Evolutionary conservation across 1,140 invertebrate species (phyloP).

Genomic region (Acromyrmex echinatior): DNA sequence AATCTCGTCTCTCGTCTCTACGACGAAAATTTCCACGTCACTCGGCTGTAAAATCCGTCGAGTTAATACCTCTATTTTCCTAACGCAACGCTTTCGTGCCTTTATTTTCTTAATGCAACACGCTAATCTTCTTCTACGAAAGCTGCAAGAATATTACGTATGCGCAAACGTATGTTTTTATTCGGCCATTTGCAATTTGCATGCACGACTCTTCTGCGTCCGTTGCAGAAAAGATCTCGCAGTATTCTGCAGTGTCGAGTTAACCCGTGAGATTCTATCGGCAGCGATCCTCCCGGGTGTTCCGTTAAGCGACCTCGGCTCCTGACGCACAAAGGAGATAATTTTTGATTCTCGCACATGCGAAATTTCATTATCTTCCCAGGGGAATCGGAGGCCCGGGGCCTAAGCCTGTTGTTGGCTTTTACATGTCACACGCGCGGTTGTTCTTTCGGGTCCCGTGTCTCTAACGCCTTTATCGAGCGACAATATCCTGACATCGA

Average conservation of each 20-base stretch:
- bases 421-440: slow-evolving; percentile 36
- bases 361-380: slow-evolving; percentile 63
- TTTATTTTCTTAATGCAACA: not conserved
- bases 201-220: not conserved
- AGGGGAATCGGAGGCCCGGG: slow-evolving; percentile 32
- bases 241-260: slow-evolving; percentile 25
- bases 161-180: not conserved
- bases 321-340: slow-evolving; percentile 42
- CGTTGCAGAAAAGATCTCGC: slow-evolving; percentile 5
- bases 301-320: slow-evolving; percentile 52
- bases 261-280: slow-evolving; percentile 57
- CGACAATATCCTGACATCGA: slow-evolving; percentile 56
- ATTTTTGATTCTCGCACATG: slow-evolving; percentile 60
- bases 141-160: not conserved
- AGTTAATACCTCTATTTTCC: slow-evolving; percentile 12
- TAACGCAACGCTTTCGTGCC: not conserved
- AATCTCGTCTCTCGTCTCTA: not conserved
- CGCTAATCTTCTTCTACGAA: not conserved
- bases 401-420: slow-evolving; percentile 49
- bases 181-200: slow-evolving; percentile 26
- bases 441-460: slow-evolving; percentile 28
- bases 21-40: not conserved
- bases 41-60: not conserved
- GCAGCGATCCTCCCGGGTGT: slow-evolving; percentile 45
- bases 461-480: slow-evolving; percentile 51